Conservation (phyloP, 1,140 invertebrate species). For the Conus betulinus region DNA sequence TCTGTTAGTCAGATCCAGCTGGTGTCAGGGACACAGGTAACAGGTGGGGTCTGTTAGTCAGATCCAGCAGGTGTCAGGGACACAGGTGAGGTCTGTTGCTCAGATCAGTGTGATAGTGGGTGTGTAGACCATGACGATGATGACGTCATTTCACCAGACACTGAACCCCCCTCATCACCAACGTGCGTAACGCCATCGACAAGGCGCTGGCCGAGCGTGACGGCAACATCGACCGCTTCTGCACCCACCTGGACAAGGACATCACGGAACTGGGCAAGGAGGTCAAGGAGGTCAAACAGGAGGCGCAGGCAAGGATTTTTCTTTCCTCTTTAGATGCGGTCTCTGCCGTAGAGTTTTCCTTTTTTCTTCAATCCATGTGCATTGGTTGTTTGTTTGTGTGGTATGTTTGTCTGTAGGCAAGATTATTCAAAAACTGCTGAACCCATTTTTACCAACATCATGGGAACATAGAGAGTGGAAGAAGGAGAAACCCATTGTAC, state of each 20-base stretch:
- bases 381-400: background rate
- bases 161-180: conserved; percentile 73
- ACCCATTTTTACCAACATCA: too few relatives aligned
- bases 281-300: conserved; percentile 74
- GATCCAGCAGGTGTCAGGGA: background rate
- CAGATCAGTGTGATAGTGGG: background rate
- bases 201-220: conserved; percentile 75
- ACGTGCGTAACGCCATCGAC: conserved; percentile 75
- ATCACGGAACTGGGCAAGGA: conserved; percentile 75
- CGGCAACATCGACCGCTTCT: conserved; percentile 75
- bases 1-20: too few relatives aligned
- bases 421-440: too few relatives aligned
- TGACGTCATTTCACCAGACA: conserved; percentile 59
- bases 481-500: too few relatives aligned
- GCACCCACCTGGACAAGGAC: conserved; percentile 74
- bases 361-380: too few relatives aligned
- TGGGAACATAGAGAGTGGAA: too few relatives aligned
- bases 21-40: too few relatives aligned
- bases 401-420: background rate
- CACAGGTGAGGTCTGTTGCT: too few relatives aligned
- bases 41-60: too few relatives aligned
- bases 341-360: too few relatives aligned
- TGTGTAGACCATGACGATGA: background rate
- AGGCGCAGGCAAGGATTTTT: conserved; percentile 67
- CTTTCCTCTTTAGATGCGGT: too few relatives aligned